These are phyloP conservation scores for Hyppa rectilinea DNA, from an alignment of 2,888 invertebrate species.

Conservation along the genomic window DNA sequence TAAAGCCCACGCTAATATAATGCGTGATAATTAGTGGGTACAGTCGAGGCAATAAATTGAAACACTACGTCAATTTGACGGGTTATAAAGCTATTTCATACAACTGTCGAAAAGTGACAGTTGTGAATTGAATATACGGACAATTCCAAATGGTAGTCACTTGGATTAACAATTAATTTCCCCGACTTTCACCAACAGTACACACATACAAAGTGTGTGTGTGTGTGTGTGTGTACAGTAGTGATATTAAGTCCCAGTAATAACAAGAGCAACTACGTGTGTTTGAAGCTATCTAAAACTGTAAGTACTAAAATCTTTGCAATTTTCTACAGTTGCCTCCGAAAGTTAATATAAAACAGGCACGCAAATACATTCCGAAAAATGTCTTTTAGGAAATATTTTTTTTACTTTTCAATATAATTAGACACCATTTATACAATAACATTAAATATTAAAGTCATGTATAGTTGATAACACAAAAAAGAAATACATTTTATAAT, in stretches of 20 bases:
- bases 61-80: background rate
- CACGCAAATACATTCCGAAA: background rate
- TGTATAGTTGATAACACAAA: background rate
- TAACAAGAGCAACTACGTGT: background rate
- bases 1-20: conserved; percentile 9
- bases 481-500: background rate
- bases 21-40: background rate
- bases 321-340: background rate
- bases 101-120: background rate
- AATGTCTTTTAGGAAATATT: conserved; percentile 17
- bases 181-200: background rate
- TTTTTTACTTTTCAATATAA: background rate
- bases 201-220: background rate
- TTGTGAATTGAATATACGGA: background rate
- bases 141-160: background rate
- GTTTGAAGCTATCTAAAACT: too few species aligned
- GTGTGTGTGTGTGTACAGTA: too few species aligned
- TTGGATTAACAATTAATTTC: background rate
- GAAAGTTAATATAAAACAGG: background rate
- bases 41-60: background rate
- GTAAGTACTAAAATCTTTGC: too few species aligned
- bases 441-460: conserved; percentile 1
- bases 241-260: background rate
- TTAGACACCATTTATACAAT: conserved; percentile 4
- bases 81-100: background rate